Evolutionary conservation across 2,797 vertebrate genomes (phyloP).

Genomic region (Myotis myotis): DNA sequence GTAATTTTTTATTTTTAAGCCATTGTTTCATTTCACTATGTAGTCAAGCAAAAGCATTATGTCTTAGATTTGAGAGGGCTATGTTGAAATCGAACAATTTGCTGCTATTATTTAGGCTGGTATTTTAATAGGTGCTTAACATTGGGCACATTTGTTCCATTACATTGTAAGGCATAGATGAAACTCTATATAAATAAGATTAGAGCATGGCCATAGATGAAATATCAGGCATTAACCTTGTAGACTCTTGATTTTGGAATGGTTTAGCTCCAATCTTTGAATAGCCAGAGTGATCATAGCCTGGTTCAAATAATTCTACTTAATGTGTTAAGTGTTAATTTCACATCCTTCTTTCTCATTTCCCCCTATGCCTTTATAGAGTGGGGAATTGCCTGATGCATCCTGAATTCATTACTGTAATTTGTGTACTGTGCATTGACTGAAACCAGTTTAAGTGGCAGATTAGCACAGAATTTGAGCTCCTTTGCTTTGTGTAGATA

Average conservation of each 20-base stretch:
- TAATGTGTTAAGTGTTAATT: constrained; percentile 66
- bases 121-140: constrained; percentile 46
- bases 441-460: constrained; percentile 48
- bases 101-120: neutral
- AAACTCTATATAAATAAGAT: constrained; percentile 66
- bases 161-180: constrained; percentile 51
- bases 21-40: neutral
- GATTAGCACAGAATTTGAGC: constrained; percentile 34
- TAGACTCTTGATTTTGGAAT: constrained; percentile 52
- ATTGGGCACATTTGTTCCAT: constrained; percentile 15
- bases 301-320: constrained; percentile 47
- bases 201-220: constrained; percentile 37
- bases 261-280: constrained; percentile 69
- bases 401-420: constrained; percentile 62
- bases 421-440: constrained; percentile 64
- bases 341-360: constrained; percentile 49
- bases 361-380: constrained; percentile 28
- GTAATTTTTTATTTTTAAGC: neutral
- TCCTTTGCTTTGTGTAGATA: constrained; percentile 40
- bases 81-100: constrained; percentile 18
- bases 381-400: constrained; percentile 40
- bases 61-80: neutral
- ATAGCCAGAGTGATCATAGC: constrained; percentile 62
- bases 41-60: neutral
- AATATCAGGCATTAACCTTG: constrained; percentile 49